Conservation (phyloP, 2,113 vertebrate species). For the Urocitellus parryii region DNA sequence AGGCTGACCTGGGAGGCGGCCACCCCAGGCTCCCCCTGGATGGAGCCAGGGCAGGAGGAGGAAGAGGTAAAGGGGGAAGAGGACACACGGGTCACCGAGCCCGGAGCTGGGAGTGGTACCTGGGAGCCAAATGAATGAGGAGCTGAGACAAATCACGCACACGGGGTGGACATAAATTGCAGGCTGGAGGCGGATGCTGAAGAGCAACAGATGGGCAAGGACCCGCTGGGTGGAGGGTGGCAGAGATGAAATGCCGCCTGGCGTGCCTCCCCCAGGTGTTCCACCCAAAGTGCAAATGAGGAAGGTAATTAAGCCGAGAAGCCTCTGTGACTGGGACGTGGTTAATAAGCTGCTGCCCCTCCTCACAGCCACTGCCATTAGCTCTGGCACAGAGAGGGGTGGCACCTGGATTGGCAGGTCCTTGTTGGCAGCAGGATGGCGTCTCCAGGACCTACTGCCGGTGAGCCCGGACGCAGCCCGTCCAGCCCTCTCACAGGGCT, state of each 20-base stretch:
- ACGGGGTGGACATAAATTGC: neutral
- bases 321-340: neutral
- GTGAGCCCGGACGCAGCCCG: neutral
- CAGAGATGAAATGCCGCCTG: neutral
- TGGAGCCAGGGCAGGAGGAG: neutral
- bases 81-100: accelerated
- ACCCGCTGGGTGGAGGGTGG: neutral
- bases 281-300: constrained; percentile 50
- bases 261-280: neutral
- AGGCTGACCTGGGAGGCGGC: accelerated
- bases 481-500: accelerated
- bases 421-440: neutral
- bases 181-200: neutral
- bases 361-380: neutral
- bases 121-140: neutral
- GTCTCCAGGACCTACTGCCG: accelerated
- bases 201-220: constrained; percentile 67
- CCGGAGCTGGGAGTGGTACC: neutral
- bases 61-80: neutral
- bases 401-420: accelerated
- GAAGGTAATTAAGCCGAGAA: constrained; percentile 58
- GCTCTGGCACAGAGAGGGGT: neutral
- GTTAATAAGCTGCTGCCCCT: neutral
- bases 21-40: accelerated
- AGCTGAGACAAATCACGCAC: neutral